A percentile compares a stretch with the other conserved stretches of the same genome.
Conservation (phyloP, 2,888 invertebrate species). For the Pyrochroa serraticornis region DNA sequence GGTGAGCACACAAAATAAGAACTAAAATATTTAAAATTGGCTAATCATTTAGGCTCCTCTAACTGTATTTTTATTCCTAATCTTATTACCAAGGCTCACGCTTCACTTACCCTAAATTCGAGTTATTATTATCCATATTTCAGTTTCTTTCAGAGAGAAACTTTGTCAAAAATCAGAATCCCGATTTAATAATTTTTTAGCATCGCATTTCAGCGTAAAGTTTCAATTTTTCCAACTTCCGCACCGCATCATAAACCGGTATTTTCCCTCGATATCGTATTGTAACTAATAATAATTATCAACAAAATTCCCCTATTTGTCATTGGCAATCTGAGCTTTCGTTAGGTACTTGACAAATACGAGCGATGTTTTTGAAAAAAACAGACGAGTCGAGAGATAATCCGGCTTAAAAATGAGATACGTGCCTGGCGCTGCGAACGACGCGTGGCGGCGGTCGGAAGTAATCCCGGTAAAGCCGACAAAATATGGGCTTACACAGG, state of each 20-base stretch:
- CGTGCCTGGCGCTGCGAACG: slow-evolving; percentile 49
- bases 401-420: slow-evolving; percentile 59
- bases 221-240: too few species aligned
- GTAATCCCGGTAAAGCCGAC: slow-evolving; percentile 53
- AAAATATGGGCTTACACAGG: slow-evolving; percentile 52
- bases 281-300: slow-evolving; percentile 12
- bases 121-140: too few species aligned
- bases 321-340: slow-evolving; percentile 32
- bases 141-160: neutral
- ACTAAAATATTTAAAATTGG: too few species aligned
- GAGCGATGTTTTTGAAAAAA: slow-evolving; percentile 38
- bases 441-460: slow-evolving; percentile 44
- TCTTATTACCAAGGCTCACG: too few species aligned
- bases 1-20: too few species aligned
- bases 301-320: slow-evolving; percentile 31
- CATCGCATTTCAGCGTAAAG: too few species aligned
- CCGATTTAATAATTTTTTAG: too few species aligned
- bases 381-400: slow-evolving; percentile 52
- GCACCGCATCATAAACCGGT: neutral
- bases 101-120: too few species aligned
- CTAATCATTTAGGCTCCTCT: too few species aligned
- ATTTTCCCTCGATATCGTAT: neutral
- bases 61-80: too few species aligned
- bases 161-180: slow-evolving; percentile 29
- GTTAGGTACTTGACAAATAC: slow-evolving; percentile 37